Evolutionary conservation across 2,888 invertebrate genomes (phyloP), one percentile per base, ranked within the genome.

Genomic region (Melipona bicolor): DNA sequence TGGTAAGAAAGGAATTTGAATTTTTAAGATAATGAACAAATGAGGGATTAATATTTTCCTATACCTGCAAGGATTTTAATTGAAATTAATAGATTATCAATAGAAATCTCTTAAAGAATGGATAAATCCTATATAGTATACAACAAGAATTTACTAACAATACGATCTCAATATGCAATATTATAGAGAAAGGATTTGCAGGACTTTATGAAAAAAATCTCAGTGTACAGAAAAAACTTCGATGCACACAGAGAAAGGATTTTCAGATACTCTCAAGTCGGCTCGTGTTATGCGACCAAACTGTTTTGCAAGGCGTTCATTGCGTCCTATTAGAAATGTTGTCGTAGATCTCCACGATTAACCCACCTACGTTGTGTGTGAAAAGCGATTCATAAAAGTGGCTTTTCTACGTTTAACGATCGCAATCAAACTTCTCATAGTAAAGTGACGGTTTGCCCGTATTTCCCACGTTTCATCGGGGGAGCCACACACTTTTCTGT

Each of bases 401-500:
- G 56, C 68, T 79, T 72, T 75, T 69, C 76, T 64, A 82, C 64
- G 75, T 82, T 85, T 79, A 85, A 85, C 70, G 77, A 87, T 82
- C 77, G 67, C 67, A 79, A 87, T 88, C 71, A 27, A 27, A 50
- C 27, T 81, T 83, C 79, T 84, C 73, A 67, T 80, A 56, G 62
- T 73, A 79, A 89, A 78, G 71, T 72, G 87, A 74, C 69, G 80
- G 70, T 85, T 52, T 79, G 61, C 65, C 73, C 56, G 80, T 75
- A 83, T 88, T 83, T 89, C 86, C 83, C 89, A 88, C 85, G 81
- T 87, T 77, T 83, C 81, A 65, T 77, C 74, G 70, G 59, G 70
- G 52, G 74, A 76, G 71, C 73, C 24, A 74, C 79, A 61, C 69
- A 70, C 54, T 64, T 79, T 87, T 87, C 83, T 87, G 59, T 86